phyloP scores from a whole-genome alignment of 2,113 vertebrate genomes.

The Ellobius talpinus region DNA sequence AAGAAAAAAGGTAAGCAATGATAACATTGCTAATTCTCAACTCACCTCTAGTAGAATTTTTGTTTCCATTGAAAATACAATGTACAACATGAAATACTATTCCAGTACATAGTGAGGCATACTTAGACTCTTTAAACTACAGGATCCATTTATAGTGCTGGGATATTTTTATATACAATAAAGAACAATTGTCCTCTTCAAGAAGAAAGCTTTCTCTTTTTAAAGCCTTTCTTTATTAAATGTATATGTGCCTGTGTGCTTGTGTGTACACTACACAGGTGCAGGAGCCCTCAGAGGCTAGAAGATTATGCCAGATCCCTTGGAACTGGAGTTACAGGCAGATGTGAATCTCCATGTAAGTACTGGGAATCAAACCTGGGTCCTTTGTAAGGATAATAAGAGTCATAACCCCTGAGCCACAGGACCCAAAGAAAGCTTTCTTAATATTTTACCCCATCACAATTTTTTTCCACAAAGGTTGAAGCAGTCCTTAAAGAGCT shows the following conservation, averaged over 20 bases:
- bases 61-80: conserved; percentile 24
- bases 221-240: not conserved
- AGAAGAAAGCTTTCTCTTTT: conserved; percentile 18
- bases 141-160: not conserved
- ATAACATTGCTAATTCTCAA: not conserved
- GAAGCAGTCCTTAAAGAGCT: conserved; percentile 26
- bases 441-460: conserved; percentile 31
- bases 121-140: not conserved
- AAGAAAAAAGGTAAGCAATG: not conserved
- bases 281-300: not conserved
- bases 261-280: too few species aligned
- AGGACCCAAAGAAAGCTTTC: not conserved
- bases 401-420: not conserved
- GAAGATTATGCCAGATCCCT: not conserved
- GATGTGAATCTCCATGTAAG: not conserved
- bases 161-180: conserved; percentile 12
- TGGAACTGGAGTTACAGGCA: not conserved
- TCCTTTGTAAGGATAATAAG: not conserved
- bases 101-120: not conserved
- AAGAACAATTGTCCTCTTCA: conserved; percentile 13
- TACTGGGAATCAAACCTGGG: not conserved
- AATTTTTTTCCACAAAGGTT: conserved; percentile 20
- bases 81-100: conserved; percentile 41
- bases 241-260: not conserved
- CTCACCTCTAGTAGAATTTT: conserved; percentile 4